A percentile compares a stretch with the other conserved stretches of the same genome.
Evolutionary conservation across 2,888 invertebrate genomes (phyloP).

Genomic region (Keiferia lycopersicella): DNA sequence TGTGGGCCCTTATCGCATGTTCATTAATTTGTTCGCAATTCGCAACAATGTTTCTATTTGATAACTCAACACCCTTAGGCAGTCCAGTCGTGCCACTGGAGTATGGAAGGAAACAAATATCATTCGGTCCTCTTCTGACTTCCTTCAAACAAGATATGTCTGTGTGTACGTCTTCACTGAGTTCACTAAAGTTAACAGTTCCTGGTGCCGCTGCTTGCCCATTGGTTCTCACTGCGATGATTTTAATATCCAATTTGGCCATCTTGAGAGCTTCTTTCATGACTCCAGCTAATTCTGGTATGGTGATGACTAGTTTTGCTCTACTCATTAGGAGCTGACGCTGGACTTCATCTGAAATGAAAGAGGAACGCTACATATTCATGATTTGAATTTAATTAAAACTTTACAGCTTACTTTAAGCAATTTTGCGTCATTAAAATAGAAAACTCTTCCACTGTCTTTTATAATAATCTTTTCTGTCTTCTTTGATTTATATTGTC

Average conservation of each 20-base stretch:
- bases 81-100: conserved; percentile 94
- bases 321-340: conserved; percentile 83
- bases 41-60: conserved; percentile 81
- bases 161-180: conserved; percentile 78
- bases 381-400: neutral
- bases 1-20: conserved; percentile 48
- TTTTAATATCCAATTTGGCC: conserved; percentile 75
- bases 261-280: conserved; percentile 74
- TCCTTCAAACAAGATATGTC: conserved; percentile 78
- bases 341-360: conserved; percentile 85
- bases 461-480: no score
- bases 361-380: neutral
- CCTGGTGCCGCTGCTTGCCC: conserved; percentile 63
- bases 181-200: conserved; percentile 83
- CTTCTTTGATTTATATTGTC: no score
- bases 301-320: conserved; percentile 84
- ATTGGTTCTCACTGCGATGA: conserved; percentile 73
- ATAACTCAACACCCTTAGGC: conserved; percentile 88
- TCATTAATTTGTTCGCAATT: conserved; percentile 73
- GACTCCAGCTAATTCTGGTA: conserved; percentile 71
- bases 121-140: conserved; percentile 72
- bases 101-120: conserved; percentile 87
- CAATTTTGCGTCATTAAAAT: no score
- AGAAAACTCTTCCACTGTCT: no score
- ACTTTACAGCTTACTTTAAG: no score